Base-by-base conservation (phyloP, 1,140 invertebrate species). In the Pseudomyrmex gracilis region DNA sequence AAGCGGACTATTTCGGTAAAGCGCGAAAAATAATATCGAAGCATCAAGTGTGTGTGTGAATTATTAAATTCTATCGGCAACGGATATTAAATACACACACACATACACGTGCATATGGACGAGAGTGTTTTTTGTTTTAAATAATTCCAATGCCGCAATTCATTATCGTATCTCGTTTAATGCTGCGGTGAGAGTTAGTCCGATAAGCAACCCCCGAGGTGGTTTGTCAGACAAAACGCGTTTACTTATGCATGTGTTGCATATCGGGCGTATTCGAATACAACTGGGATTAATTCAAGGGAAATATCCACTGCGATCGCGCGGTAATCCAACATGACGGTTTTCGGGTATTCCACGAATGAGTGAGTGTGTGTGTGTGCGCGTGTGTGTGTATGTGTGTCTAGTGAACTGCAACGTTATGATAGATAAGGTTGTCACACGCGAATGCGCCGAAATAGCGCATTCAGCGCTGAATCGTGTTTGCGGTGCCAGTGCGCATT, bases 231-330 rank as follows among this genome's bases (percentile, higher is more conserved):
- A 60, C 45, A 24, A 51, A 63, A 57, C 22, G 43, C 53, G 20
- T 15, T 67, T n/a, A 53, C 34, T 78, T 55, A 45, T 47, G 34
- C 20, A 34, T n/a, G 67, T 24, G 20, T 58, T 24, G 58, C 53
- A 34, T 12, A 71, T 71, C 45, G 66, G 55, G 7, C 55, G 22
- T 10, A 3, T 20, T 5, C 66, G 53, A 80, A 45, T 68, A 71
- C 76, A 80, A 71, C 43, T 70, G 76, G 55, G 66, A 80, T 80
- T 80, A 80, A 71, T 80, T 71, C 76, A 64, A 57, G 66, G 82
- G 82, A 77, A 77, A 77, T 83, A 77, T 83, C 80, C 77, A 57
- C 61, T 12, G 60, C 20, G 51, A 66, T 77, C 60, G 80, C 60
- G 43, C 45, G 20, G 49, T 77, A 76, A 78, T 66, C 24, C 82